Percentiles rank a stretch among this genome's conserved stretches.
Evolutionary conservation across 1,140 invertebrate genomes (phyloP).

Genomic region (Papilio helenus): DNA sequence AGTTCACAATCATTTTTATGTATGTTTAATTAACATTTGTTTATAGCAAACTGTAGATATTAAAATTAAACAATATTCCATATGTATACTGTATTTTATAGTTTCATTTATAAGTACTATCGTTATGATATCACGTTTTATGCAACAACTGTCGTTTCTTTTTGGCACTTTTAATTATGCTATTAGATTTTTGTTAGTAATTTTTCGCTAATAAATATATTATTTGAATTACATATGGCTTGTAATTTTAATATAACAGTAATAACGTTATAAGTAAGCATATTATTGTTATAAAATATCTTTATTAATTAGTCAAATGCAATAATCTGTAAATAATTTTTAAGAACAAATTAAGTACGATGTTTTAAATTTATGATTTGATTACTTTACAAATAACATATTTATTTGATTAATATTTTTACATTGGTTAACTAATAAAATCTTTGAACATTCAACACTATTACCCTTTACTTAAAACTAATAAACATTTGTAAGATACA

Average conservation of each 20-base stretch:
- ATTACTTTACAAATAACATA: not conserved
- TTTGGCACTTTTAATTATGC: not conserved
- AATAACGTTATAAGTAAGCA: not conserved
- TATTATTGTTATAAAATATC: not conserved
- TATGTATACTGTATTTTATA: too few species aligned
- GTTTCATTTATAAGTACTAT: too few species aligned
- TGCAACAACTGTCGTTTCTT: not conserved
- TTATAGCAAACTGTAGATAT: not conserved
- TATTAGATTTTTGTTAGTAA: not conserved
- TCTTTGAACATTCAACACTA: not conserved
- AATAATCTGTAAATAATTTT: not conserved
- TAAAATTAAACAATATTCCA: not conserved
- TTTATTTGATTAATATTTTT: not conserved
- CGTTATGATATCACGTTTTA: too few species aligned
- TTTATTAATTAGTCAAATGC: not conserved
- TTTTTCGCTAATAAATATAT: not conserved
- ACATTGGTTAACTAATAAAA: not conserved
- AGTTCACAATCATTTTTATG: conserved; percentile 31
- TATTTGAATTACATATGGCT: not conserved
- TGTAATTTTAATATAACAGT: not conserved
- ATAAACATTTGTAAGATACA: not conserved
- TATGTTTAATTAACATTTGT: not conserved
- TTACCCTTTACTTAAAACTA: not conserved
- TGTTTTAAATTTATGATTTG: not conserved
- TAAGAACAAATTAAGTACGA: not conserved